Conservation (phyloP, 2,888 invertebrate species). For the Rhagium mordax region DNA sequence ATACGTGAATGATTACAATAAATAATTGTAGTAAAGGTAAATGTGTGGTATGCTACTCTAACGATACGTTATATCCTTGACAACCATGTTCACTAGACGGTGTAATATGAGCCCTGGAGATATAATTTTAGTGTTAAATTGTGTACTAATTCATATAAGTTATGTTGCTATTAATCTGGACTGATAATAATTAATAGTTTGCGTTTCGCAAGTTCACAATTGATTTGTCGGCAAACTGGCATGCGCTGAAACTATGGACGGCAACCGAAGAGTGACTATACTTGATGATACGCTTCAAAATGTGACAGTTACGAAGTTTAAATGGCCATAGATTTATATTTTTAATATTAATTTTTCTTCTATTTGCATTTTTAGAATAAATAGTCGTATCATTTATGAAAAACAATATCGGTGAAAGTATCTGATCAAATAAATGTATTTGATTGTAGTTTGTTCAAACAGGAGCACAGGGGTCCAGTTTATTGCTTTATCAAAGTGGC, state of each 20-base stretch:
- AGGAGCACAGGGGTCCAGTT: no score
- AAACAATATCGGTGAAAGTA: no score
- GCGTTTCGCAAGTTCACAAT: neutral
- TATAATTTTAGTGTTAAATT: conserved; percentile 38
- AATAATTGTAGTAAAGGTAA: conserved; percentile 21
- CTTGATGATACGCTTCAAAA: no score
- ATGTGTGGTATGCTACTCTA: conserved; percentile 15
- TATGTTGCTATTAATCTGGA: conserved; percentile 1
- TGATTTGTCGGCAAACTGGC: neutral
- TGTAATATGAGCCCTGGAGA: conserved; percentile 55
- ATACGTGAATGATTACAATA: conserved; percentile 25
- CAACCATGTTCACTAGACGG: conserved; percentile 60
- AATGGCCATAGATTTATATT: no score
- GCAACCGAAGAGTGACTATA: neutral
- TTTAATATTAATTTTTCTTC: no score
- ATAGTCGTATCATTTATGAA: no score
- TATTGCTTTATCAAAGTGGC: no score
- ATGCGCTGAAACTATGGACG: neutral
- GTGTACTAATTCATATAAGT: conserved; percentile 29
- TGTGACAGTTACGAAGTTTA: no score
- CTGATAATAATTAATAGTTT: conserved; percentile 22
- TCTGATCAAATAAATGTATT: no score
- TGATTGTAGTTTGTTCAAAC: no score
- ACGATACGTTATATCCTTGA: conserved; percentile 53
- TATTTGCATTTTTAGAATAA: no score